These are phyloP conservation scores for Magallana ariakensis DNA, from an alignment of 1,140 invertebrate species.

Conservation along the genomic window DNA sequence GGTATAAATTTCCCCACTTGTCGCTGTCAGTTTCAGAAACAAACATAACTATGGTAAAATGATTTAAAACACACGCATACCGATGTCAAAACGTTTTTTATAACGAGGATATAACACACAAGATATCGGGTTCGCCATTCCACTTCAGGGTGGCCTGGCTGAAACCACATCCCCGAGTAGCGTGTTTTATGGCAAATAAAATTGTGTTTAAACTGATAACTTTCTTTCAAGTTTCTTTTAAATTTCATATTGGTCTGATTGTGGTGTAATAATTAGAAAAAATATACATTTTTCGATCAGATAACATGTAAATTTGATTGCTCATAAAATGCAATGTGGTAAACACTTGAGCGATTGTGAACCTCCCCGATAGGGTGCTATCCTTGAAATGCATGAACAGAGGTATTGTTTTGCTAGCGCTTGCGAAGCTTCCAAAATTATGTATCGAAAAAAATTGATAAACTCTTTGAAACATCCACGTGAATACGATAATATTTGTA, in stretches of 20 bases:
- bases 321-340: background rate
- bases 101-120: slow-evolving; percentile 28
- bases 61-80: slow-evolving; percentile 38
- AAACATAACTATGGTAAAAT: slow-evolving; percentile 37
- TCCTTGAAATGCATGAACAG: background rate
- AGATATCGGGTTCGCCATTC: slow-evolving; percentile 19
- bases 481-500: no score
- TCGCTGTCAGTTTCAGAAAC: slow-evolving; percentile 37
- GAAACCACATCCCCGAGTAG: slow-evolving; percentile 23
- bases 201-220: slow-evolving; percentile 27
- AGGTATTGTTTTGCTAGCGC: background rate
- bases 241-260: slow-evolving; percentile 27
- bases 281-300: slow-evolving; percentile 21
- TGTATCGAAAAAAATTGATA: no score
- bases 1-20: slow-evolving; percentile 36
- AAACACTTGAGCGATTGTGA: background rate
- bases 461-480: no score
- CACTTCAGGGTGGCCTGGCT: slow-evolving; percentile 23
- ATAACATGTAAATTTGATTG: slow-evolving; percentile 14
- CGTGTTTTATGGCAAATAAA: slow-evolving; percentile 30
- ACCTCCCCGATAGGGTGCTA: background rate
- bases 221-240: slow-evolving; percentile 35
- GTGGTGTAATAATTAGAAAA: slow-evolving; percentile 22
- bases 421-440: no score
- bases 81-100: slow-evolving; percentile 32